Percentiles rank a stretch among this genome's conserved stretches.
These are phyloP conservation scores for Sycon ciliatum DNA, from an alignment of 37 sponge, comb jelly and placozoan genomes.

Conservation along the genomic window DNA sequence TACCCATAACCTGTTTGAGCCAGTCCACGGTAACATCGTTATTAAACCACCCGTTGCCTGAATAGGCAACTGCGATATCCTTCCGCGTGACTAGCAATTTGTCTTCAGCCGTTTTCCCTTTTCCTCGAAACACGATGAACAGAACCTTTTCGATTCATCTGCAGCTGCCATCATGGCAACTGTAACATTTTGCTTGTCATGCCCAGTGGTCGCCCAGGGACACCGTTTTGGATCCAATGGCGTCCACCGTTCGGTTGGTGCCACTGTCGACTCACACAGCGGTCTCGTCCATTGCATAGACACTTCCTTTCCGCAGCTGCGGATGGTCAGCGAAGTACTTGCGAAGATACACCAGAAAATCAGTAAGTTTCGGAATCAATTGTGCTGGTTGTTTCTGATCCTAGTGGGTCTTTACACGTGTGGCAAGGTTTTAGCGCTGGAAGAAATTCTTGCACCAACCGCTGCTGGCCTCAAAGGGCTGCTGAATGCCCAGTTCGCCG, in stretches of 20 bases:
- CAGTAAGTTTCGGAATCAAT: neutral
- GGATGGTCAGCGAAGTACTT: neutral
- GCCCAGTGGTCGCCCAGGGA: conserved; percentile 40
- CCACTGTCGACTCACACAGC: conserved; percentile 55
- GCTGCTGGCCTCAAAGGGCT: neutral
- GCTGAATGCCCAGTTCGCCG: neutral
- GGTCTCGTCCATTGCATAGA: conserved; percentile 52
- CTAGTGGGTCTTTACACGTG: neutral
- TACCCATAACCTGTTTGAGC: conserved; percentile 30
- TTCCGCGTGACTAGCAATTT: neutral
- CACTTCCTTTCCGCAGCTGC: neutral
- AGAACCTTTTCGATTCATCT: conserved; percentile 38
- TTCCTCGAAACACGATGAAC: conserved; percentile 49
- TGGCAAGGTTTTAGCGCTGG: conserved; percentile 29
- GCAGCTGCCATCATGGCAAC: conserved; percentile 42
- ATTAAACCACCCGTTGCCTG: conserved; percentile 49
- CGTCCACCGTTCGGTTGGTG: conserved; percentile 33
- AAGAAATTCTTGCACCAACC: neutral
- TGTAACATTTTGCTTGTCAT: conserved; percentile 47
- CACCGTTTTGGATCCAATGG: conserved; percentile 33
- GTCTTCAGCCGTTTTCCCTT: conserved; percentile 18
- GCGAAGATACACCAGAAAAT: neutral
- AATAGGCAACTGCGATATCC: conserved; percentile 25
- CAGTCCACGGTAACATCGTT: conserved; percentile 43
- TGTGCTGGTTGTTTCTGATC: neutral